A percentile compares a stretch with the other conserved stretches of the same genome.
These are phyloP conservation scores for Aphidius colemani DNA, from an alignment of 2,888 invertebrate genomes.

Conservation along the genomic window DNA sequence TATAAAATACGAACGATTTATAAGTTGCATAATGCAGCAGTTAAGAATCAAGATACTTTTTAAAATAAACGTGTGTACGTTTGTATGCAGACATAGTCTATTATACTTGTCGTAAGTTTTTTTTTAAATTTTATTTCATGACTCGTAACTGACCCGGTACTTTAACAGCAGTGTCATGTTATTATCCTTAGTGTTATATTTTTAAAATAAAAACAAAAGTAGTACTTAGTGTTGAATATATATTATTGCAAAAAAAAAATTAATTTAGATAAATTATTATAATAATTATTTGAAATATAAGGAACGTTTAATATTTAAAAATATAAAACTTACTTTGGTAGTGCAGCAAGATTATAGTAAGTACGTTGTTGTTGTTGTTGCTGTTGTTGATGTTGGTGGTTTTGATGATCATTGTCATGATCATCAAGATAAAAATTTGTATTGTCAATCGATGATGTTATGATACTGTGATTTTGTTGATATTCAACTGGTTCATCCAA, in stretches of 20 bases:
- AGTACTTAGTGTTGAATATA: neutral
- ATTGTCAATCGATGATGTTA: constrained; percentile 32
- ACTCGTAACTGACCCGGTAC: no score
- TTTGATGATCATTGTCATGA: constrained; percentile 31
- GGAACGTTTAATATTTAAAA: no score
- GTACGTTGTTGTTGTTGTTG: constrained; percentile 32
- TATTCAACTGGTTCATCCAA: constrained; percentile 39
- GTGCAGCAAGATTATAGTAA: constrained; percentile 49
- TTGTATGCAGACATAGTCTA: constrained; percentile 2
- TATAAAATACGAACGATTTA: neutral
- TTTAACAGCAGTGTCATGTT: neutral
- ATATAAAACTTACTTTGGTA: constrained; percentile 52
- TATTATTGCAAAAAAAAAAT: no score
- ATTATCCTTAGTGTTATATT: no score
- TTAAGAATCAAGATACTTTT: constrained; percentile 7
- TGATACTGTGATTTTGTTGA: constrained; percentile 27
- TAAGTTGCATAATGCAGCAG: constrained; percentile 13
- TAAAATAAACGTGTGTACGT: constrained; percentile 6
- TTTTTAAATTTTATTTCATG: no score
- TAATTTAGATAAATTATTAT: no score
- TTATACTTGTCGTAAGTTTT: no score
- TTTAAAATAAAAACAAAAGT: neutral
- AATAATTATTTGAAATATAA: no score
- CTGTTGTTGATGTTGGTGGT: constrained; percentile 7
- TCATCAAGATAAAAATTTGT: constrained; percentile 33